Evolutionary conservation across 2,797 vertebrate genomes (phyloP).

Genomic region (Cephalopachus bancanus): DNA sequence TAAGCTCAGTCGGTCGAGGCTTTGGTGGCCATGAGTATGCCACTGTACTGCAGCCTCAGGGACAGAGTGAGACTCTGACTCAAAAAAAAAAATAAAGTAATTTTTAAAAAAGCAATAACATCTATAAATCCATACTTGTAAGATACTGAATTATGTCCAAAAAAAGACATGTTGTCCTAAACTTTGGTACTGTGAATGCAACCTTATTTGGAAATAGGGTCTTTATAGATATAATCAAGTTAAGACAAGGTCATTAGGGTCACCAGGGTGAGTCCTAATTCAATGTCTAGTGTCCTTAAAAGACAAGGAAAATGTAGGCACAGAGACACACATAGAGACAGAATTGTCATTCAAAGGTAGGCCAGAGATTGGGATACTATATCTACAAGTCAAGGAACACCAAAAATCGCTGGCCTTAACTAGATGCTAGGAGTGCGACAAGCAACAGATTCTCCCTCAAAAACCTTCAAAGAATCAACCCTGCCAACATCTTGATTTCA

Average conservation of each 20-base stretch:
- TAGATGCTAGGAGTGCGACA: not conserved
- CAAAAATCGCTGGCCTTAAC: not conserved
- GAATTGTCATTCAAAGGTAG: not conserved
- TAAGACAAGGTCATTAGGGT: not conserved
- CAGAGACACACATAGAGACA: not conserved
- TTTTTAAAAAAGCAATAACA: not conserved
- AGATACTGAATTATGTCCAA: not conserved
- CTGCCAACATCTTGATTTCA: not conserved
- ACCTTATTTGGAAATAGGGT: constrained; percentile 4
- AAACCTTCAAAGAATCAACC: not conserved
- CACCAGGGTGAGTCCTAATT: not conserved
- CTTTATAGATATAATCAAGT: not conserved
- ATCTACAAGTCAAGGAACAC: not conserved
- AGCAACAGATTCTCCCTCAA: not conserved
- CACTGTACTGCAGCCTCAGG: too few species aligned
- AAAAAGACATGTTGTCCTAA: not conserved
- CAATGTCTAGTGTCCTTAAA: not conserved
- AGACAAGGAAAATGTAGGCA: not conserved
- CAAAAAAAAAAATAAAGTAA: too few species aligned
- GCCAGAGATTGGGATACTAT: not conserved
- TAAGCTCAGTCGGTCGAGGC: too few species aligned
- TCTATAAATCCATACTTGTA: not conserved
- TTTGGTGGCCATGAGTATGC: too few species aligned
- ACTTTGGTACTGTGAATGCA: not conserved
- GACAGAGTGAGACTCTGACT: too few species aligned